These are phyloP conservation scores for Lysandra bellargus DNA, from an alignment of 2,888 invertebrate species.

Conservation along the genomic window DNA sequence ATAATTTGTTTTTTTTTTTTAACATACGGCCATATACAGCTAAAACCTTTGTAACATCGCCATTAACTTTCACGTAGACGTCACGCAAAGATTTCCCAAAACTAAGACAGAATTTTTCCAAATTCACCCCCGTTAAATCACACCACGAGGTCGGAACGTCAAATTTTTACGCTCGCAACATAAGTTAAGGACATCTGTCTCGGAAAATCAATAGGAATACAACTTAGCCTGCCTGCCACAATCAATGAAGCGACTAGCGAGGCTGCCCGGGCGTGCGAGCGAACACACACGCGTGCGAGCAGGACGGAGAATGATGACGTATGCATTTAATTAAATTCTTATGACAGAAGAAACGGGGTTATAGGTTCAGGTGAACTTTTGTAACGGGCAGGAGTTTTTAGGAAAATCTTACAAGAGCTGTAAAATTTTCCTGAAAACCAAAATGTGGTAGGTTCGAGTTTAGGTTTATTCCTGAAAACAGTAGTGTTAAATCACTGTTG, in stretches of 20 bases:
- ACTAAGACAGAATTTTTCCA: not conserved
- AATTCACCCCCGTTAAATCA: not conserved
- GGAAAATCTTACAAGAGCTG: not conserved
- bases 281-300: conserved; percentile 25
- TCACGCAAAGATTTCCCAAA: not conserved
- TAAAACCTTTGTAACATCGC: not conserved
- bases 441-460: no score
- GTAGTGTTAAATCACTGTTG: no score
- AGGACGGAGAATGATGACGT: conserved; percentile 19
- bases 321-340: conserved; percentile 21
- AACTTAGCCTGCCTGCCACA: conserved; percentile 42
- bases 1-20: no score
- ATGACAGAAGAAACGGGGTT: conserved; percentile 9
- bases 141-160: not conserved
- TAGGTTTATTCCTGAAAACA: no score
- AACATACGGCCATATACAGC: not conserved
- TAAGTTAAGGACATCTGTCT: conserved; percentile 21
- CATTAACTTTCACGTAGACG: not conserved
- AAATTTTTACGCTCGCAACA: conserved; percentile 2
- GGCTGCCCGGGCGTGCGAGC: conserved; percentile 35
- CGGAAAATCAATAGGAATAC: conserved; percentile 41
- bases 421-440: not conserved
- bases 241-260: conserved; percentile 39
- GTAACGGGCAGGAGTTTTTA: not conserved
- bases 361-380: not conserved